These are phyloP conservation scores for Eulemur albifrons DNA, from an alignment of 2,797 vertebrate genomes.

Conservation along the genomic window DNA sequence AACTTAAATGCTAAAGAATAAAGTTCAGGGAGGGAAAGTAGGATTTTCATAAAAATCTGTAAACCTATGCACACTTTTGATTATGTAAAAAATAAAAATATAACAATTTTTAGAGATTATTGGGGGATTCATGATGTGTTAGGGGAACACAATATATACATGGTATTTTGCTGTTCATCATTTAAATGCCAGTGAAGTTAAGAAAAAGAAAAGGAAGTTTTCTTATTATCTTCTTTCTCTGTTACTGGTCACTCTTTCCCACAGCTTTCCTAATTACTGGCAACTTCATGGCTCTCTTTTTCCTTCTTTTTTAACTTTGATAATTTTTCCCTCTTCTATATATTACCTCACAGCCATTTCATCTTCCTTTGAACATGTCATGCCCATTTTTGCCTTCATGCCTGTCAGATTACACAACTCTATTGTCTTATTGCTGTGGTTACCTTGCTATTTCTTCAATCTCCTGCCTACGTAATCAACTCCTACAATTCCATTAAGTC, in stretches of 20 bases:
- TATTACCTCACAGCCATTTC: neutral
- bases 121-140: neutral
- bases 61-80: neutral
- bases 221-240: neutral
- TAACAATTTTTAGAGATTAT: neutral
- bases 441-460: neutral
- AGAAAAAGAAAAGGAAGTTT: neutral
- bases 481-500: neutral
- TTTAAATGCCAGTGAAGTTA: constrained; percentile 8
- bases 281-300: neutral
- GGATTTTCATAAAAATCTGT: neutral
- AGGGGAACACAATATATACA: neutral
- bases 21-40: neutral
- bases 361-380: neutral
- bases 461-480: neutral
- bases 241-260: neutral
- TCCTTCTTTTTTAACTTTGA: neutral
- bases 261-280: neutral
- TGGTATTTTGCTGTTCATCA: neutral
- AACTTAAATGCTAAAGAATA: neutral
- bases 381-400: neutral
- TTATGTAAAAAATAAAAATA: neutral
- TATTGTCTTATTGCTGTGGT: neutral
- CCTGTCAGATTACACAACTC: neutral
- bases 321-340: neutral